Percentiles rank a stretch among this genome's conserved stretches.
Evolutionary conservation across 2,888 invertebrate genomes (phyloP).

Genomic region (Acrocyrtus sp.): DNA sequence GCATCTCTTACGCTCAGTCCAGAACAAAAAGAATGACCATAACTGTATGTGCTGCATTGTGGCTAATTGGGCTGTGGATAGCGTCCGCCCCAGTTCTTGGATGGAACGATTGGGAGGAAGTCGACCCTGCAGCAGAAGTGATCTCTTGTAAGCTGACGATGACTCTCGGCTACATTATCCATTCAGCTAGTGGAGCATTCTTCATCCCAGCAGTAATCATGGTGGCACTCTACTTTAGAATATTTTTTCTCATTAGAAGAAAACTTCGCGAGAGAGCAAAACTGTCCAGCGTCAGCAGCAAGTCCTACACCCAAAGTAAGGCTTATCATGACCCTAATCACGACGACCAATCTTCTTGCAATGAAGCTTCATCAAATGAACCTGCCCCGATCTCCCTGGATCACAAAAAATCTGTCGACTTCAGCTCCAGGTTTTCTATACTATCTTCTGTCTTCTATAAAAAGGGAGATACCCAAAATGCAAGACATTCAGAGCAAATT

Average conservation of each 20-base stretch:
- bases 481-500: constrained; percentile 54
- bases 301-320: no score
- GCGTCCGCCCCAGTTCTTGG: constrained; percentile 58
- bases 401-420: no score
- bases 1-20: constrained; percentile 55
- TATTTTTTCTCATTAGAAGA: constrained; percentile 54
- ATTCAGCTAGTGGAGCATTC: constrained; percentile 59
- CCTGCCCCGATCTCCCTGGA: no score
- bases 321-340: no score
- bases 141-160: constrained; percentile 43
- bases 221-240: constrained; percentile 55
- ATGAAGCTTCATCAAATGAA: no score
- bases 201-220: constrained; percentile 59
- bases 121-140: not conserved
- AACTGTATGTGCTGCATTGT: constrained; percentile 40
- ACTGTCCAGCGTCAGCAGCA: constrained; percentile 26
- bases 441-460: no score
- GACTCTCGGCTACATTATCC: constrained; percentile 56
- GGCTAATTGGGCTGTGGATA: constrained; percentile 59
- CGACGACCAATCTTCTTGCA: no score
- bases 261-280: constrained; percentile 51
- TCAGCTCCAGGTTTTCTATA: no score
- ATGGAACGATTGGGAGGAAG: constrained; percentile 52
- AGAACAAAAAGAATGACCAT: constrained; percentile 45
- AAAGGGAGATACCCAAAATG: no score